Percentiles rank a stretch among this genome's conserved stretches.
phyloP scores from a whole-genome alignment of 2,113 vertebrate species.

The Riparia riparia region DNA sequence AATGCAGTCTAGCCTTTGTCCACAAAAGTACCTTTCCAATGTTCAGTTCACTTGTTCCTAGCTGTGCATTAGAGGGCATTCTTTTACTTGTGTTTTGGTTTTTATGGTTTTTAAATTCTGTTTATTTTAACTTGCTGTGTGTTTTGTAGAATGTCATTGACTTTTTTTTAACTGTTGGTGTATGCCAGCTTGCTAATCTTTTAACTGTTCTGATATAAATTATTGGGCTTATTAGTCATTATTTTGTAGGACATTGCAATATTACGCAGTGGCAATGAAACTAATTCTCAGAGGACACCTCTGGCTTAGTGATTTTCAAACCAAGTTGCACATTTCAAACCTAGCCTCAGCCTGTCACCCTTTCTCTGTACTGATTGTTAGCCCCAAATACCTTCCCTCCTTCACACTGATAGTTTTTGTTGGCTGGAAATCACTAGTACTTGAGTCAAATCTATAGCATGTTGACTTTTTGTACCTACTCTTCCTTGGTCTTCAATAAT shows the following conservation, averaged over 20 bases:
- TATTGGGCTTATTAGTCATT: constrained; percentile 9
- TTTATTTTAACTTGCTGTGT: constrained; percentile 26
- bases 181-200: constrained; percentile 15
- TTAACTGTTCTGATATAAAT: constrained; percentile 35
- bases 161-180: background rate
- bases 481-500: background rate
- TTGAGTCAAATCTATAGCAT: background rate
- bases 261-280: constrained; percentile 17
- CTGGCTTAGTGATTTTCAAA: background rate
- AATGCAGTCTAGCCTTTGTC: constrained; percentile 74
- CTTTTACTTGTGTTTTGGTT: background rate
- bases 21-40: constrained; percentile 75
- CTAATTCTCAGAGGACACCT: constrained; percentile 6
- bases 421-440: background rate
- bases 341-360: background rate
- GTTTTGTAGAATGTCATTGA: constrained; percentile 30
- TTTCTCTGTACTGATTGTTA: background rate
- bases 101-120: background rate
- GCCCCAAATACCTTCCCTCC: background rate
- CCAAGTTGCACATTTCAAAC: constrained; percentile 51
- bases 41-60: constrained; percentile 71
- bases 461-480: background rate
- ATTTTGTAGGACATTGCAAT: constrained; percentile 49
- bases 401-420: background rate
- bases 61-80: constrained; percentile 74